Evolutionary conservation across 2,888 invertebrate species (phyloP).

Genomic region (Perizoma flavofasciatum): DNA sequence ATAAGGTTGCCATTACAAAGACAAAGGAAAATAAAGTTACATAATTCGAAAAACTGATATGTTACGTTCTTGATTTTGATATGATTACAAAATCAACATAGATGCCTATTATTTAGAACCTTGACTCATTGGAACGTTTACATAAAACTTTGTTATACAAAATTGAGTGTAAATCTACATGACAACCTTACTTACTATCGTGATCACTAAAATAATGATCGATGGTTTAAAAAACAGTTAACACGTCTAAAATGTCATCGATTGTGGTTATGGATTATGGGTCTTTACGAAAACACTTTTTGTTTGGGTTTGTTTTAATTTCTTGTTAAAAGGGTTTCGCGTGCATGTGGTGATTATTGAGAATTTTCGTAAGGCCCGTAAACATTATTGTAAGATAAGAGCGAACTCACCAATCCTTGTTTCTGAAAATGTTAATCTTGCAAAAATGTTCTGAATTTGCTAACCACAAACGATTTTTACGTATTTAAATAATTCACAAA

Average conservation of each 20-base stretch:
- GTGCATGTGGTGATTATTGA: conserved; percentile 28
- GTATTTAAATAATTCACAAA: conserved; percentile 7
- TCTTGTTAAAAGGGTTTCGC: conserved; percentile 13
- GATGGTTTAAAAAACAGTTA: conserved; percentile 5
- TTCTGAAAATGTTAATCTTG: conserved; percentile 78
- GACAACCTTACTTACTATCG: conserved; percentile 67
- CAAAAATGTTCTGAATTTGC: conserved; percentile 62
- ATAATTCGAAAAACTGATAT: conserved; percentile 3
- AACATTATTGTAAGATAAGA: conserved; percentile 72
- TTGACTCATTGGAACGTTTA: conserved; percentile 18
- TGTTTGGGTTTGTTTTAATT: conserved; percentile 21
- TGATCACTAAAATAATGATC: conserved; percentile 25
- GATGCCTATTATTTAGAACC: conserved; percentile 7
- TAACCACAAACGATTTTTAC: conserved; percentile 58
- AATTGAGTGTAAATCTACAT: conserved; percentile 42
- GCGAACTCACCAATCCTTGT: conserved; percentile 78
- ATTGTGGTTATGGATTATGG: conserved; percentile 59
- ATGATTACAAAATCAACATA: conserved; percentile 15
- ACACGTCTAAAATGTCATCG: conserved; percentile 38
- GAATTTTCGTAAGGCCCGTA: conserved; percentile 65
- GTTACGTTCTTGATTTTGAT: conserved; percentile 15
- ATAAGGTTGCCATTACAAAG: conserved; percentile 74
- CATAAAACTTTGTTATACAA: conserved; percentile 20
- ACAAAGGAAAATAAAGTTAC: conserved; percentile 24
- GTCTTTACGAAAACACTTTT: conserved; percentile 63